A percentile compares a stretch with the other conserved stretches of the same genome.
phyloP scores from a whole-genome alignment of 2,797 vertebrate genomes.

The Brachyrhaphis roseni region DNA sequence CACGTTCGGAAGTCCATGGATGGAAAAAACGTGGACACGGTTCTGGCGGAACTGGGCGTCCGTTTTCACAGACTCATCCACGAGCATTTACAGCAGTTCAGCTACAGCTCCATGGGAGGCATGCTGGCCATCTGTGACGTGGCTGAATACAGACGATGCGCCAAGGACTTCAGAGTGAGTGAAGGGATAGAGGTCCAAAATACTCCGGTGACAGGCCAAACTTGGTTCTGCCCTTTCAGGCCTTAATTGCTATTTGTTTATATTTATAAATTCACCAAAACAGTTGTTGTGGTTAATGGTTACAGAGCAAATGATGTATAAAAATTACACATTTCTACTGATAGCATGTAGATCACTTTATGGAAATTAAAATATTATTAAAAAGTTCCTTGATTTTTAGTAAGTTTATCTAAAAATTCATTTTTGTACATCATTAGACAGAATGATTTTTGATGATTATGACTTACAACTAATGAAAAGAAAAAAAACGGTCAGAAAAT shows the following conservation, averaged over 20 bases:
- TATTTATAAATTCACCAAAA: background rate
- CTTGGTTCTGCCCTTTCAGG: slow-evolving; percentile 16
- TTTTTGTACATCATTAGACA: background rate
- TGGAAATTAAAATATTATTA: background rate
- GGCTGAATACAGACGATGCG: slow-evolving; percentile 95
- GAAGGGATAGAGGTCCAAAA: slow-evolving; percentile 46
- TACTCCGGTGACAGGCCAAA: slow-evolving; percentile 47
- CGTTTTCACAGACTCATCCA: slow-evolving; percentile 97
- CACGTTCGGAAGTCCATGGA: slow-evolving; percentile 97
- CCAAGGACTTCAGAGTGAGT: slow-evolving; percentile 97
- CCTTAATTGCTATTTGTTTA: slow-evolving; percentile 10
- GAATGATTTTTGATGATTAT: background rate
- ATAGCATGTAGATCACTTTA: background rate
- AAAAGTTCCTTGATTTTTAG: background rate
- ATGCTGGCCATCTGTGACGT: slow-evolving; percentile 99
- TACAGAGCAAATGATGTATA: background rate
- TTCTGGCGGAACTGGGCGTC: slow-evolving; percentile 94
- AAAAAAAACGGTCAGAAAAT: background rate
- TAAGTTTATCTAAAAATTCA: background rate
- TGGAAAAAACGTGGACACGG: slow-evolving; percentile 98
- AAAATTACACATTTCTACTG: background rate
- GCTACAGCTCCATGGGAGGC: slow-evolving; percentile 98
- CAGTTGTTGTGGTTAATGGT: background rate
- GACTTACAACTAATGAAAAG: background rate
- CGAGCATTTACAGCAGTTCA: slow-evolving; percentile 98